phyloP scores from a whole-genome alignment of 2,888 invertebrate genomes.

The Copidosoma aretas region DNA sequence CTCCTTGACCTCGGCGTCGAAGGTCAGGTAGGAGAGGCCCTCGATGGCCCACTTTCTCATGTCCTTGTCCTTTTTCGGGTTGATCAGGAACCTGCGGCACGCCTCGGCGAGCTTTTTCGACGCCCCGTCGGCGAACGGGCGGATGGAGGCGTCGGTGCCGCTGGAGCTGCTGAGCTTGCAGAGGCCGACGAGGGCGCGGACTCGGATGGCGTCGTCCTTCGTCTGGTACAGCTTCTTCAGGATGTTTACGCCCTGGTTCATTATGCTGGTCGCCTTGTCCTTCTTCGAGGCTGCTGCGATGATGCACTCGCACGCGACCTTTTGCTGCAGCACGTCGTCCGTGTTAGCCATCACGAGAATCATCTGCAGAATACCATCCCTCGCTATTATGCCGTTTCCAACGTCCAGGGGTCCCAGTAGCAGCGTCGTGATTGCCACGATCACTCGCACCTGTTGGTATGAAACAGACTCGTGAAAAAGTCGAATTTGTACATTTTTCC shows the following conservation, averaged over 20 bases:
- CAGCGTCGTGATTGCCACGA: conserved; percentile 86
- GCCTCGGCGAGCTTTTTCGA: conserved; percentile 91
- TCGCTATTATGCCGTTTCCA: conserved; percentile 83
- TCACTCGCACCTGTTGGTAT: conserved; percentile 69
- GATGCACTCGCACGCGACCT: conserved; percentile 95
- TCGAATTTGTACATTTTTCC: conserved; percentile 38
- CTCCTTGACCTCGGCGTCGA: conserved; percentile 99
- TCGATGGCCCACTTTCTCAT: conserved; percentile 96
- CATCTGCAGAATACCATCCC: conserved; percentile 92
- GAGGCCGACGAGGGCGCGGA: conserved; percentile 87
- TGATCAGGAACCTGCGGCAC: conserved; percentile 88
- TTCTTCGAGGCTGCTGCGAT: conserved; percentile 97
- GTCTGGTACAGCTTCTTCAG: conserved; percentile 92
- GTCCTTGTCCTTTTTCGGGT: conserved; percentile 86
- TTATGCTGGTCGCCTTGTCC: conserved; percentile 91
- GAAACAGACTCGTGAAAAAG: conserved; percentile 16
- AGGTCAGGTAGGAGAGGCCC: conserved; percentile 92
- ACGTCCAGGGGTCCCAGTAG: conserved; percentile 92
- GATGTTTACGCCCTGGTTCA: conserved; percentile 88
- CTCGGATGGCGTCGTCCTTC: conserved; percentile 87
- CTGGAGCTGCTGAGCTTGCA: conserved; percentile 96
- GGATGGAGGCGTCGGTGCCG: conserved; percentile 92
- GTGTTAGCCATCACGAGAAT: conserved; percentile 95
- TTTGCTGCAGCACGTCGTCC: conserved; percentile 88
- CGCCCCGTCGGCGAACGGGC: conserved; percentile 95